Evolutionary conservation across 92 coral and sea anemone genomes (phyloP).

Genomic region (Epizoanthus illoricatus): DNA sequence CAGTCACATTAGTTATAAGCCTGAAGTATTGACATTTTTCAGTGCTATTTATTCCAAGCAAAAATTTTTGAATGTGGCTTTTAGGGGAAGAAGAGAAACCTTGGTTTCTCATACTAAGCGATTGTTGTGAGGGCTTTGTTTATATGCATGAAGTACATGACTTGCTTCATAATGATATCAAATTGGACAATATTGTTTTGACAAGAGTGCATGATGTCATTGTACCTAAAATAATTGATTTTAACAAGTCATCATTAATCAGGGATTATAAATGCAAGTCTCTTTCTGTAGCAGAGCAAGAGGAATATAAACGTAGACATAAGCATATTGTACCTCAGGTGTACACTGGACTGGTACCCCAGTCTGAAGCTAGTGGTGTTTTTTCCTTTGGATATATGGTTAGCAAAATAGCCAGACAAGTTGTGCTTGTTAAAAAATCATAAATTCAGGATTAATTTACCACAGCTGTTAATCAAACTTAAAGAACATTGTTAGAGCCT

Average conservation of each 20-base stretch:
- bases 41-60: constrained; percentile 1
- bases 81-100: not conserved
- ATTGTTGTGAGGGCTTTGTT: constrained; percentile 41
- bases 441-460: constrained; percentile 25
- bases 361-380: constrained; percentile 37
- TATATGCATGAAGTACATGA: constrained; percentile 25
- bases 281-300: constrained; percentile 36
- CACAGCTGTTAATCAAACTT: not conserved
- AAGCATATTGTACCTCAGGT: constrained; percentile 34
- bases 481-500: not conserved
- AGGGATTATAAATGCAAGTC: constrained; percentile 21
- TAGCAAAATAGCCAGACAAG: constrained; percentile 21
- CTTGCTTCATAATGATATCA: constrained; percentile 35
- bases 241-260: constrained; percentile 31
- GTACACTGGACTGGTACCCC: constrained; percentile 20
- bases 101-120: constrained; percentile 13
- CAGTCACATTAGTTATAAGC: not conserved
- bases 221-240: constrained; percentile 36
- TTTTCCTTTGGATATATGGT: constrained; percentile 33
- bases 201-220: constrained; percentile 15
- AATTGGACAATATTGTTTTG: constrained; percentile 21
- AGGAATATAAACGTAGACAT: constrained; percentile 23
- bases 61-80: not conserved
- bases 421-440: constrained; percentile 25
- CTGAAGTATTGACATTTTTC: constrained; percentile 19